Conservation (phyloP, 92 coral and sea anemone species). For the Zoanthus gigantus region DNA sequence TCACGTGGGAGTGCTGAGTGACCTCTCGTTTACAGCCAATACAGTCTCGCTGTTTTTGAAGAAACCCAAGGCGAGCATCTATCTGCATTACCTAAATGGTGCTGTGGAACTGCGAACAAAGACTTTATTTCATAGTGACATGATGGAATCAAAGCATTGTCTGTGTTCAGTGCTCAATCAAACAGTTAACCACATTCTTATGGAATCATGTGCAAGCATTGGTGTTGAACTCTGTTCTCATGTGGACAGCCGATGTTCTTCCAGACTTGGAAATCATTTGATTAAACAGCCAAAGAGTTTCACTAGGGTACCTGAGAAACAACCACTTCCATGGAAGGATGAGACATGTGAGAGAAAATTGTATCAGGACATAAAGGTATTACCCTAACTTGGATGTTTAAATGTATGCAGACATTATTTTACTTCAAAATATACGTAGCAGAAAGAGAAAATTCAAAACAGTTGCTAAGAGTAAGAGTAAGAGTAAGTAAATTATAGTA, state of each 20-base stretch:
- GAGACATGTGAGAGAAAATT: background rate
- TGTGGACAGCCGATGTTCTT: background rate
- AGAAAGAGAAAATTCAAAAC: no score
- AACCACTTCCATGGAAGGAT: background rate
- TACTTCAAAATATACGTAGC: background rate
- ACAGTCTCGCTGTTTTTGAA: background rate
- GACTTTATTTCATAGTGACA: background rate
- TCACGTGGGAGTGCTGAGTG: constrained; percentile 2
- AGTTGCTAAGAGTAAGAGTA: no score
- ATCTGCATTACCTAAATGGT: background rate
- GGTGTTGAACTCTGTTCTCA: background rate
- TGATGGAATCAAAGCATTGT: background rate
- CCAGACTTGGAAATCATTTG: background rate
- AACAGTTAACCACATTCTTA: background rate
- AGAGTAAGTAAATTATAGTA: no score
- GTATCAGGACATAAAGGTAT: constrained; percentile 11
- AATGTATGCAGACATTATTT: background rate
- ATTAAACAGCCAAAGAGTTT: background rate
- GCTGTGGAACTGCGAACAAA: constrained; percentile 22
- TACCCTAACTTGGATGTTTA: background rate
- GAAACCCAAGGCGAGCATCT: background rate
- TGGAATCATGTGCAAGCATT: background rate
- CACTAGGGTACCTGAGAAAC: background rate
- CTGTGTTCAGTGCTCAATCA: background rate
- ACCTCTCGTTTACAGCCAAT: background rate